These are phyloP conservation scores for Prenolepis imparis DNA, from an alignment of 2,888 invertebrate species.

Conservation along the genomic window DNA sequence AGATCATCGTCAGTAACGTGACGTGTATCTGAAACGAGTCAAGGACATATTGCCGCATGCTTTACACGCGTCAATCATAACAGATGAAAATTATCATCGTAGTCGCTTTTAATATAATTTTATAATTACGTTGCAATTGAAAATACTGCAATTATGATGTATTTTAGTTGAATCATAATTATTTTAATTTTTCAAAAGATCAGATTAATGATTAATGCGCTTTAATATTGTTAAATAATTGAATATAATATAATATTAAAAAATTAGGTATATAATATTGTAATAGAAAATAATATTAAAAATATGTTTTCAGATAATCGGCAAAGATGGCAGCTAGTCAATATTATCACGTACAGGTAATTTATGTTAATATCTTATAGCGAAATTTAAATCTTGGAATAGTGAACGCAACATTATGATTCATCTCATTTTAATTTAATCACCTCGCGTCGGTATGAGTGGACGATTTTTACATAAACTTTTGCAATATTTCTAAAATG, in stretches of 20 bases:
- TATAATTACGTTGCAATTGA: background rate
- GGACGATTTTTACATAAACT: background rate
- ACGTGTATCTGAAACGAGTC: conserved; percentile 33
- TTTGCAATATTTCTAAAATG: background rate
- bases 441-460: background rate
- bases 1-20: conserved; percentile 50
- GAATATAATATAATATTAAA: background rate
- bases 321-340: conserved; percentile 77
- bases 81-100: conserved; percentile 19
- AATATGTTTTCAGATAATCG: conserved; percentile 61
- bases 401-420: background rate
- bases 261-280: background rate
- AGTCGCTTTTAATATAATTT: background rate
- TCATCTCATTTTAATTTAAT: background rate
- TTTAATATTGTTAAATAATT: background rate
- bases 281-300: conserved; percentile 12
- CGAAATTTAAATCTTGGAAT: background rate
- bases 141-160: background rate
- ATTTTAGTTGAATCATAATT: background rate
- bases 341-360: conserved; percentile 82
- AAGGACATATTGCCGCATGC: conserved; percentile 7
- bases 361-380: conserved; percentile 25
- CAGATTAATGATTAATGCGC: background rate
- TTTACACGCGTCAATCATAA: conserved; percentile 30
- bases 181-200: background rate